Evolutionary conservation across 2,113 vertebrate species (phyloP).

Genomic region (Aphelocoma coerulescens): DNA sequence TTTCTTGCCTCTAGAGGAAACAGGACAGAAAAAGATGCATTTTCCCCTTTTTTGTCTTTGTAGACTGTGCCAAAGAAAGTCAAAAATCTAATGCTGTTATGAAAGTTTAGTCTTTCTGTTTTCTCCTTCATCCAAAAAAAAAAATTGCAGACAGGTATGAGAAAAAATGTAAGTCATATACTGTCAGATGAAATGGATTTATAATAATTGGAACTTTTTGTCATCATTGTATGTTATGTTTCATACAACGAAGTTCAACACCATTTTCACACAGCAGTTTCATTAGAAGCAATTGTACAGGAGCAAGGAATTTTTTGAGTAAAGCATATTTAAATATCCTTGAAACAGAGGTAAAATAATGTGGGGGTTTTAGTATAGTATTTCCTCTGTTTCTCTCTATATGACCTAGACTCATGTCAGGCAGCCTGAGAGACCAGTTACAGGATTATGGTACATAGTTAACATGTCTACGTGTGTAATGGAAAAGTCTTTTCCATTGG

Average conservation of each 20-base stretch:
- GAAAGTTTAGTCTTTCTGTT: not conserved
- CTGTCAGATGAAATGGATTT: not conserved
- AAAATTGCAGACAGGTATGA: not conserved
- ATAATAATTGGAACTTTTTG: not conserved
- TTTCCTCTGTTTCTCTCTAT: not conserved
- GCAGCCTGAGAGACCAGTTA: not conserved
- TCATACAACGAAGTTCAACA: not conserved
- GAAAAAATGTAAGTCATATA: not conserved
- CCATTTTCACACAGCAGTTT: not conserved
- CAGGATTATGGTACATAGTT: not conserved
- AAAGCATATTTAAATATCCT: not conserved
- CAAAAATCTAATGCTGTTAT: not conserved
- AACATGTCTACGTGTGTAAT: not conserved
- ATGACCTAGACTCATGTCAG: not conserved
- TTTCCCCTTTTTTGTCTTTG: not conserved
- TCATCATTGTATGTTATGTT: not conserved
- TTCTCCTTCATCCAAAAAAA: not conserved
- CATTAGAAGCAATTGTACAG: not conserved
- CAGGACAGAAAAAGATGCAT: not conserved
- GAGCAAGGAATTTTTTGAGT: not conserved
- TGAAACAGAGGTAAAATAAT: not conserved
- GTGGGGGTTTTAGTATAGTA: accelerated
- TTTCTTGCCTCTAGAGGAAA: not conserved
- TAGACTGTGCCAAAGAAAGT: not conserved
- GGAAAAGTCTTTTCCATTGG: not conserved